Base-by-base conservation (phyloP, 2,888 invertebrate genomes). In the Drosophila cracens region DNA sequence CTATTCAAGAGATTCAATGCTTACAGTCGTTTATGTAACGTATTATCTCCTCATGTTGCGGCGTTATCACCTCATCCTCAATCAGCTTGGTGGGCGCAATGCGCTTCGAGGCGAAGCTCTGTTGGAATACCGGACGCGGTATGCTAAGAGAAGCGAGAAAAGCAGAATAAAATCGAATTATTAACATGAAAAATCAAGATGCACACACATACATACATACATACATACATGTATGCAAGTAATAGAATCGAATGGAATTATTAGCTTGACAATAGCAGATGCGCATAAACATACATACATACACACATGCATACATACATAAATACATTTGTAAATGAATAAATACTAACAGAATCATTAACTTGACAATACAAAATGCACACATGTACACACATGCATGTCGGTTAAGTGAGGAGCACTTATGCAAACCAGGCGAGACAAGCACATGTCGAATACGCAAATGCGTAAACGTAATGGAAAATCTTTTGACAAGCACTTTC, bases 41-140 rank as follows among this genome's bases (percentile, higher is more conserved):
- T 90, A 97, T 96, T 81, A 97, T 95, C 94, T 97, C 97, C 92
- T 97, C 97, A 92, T 98, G 97, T 90, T 97, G 96, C 65, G 97
- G 97, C 70, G 95, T 95, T 76, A 96, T 94, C 58, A 93, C 93
- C 92, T 95, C 95, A 79, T 95, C 92, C 74, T 93, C 93, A 60
- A 90, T 88, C 51, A 91, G 90, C 60, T 91, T 91, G 59, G 83
- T 90, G 94, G 94, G 93, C 94, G 94, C 93, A 67, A 87, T 83
- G 59, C 91, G 82, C 71, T 92, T 93, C 25, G 87, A 80, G 21
- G 90, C 77, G 51, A 81, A 89, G 56, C 88, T 81, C 90, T 92
- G 72, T 82, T 97, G 96, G 93, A 97, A 97, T 84, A 96, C 96
- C 83, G 97, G 97, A 92, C 96, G 96, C 60, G 97, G 96, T 93